Evolutionary conservation across 1,140 invertebrate species (phyloP), one percentile per base, ranked within the genome.

Genomic region (Formica exsecta): DNA sequence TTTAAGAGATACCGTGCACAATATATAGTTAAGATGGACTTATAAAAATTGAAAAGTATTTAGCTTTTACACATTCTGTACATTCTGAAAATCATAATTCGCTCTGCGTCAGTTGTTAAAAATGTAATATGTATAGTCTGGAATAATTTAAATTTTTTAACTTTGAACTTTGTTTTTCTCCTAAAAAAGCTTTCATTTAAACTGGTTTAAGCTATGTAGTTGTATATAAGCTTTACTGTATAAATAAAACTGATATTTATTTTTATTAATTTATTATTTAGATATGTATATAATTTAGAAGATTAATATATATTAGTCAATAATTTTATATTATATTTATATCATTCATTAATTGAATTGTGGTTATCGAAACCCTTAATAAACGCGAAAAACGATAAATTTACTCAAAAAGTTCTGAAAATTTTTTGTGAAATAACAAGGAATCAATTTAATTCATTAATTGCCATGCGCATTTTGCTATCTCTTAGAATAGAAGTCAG

Each of bases 361-460:
- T 38, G 65, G 16, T 29, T 38, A 54, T 25, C 3, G 44, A 5
- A 19, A 41, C 57, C 41, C 22, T 51, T 41, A 38, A 41, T 36
- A 77, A 51, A 54, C n/a, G 59, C 7, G 4, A 66, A 66, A 51
- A 32, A 25, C 16, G n/a, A 29, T 68, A 32, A 36, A 79, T 22
- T 68, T 54, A n/a, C 5, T 22, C 36, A 11, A 16, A 29, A 64
- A 2, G 29, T 29, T 9, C 9, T 3, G 9, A 54, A 54, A 3
- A 38, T 70, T 54, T 19, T 0, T 51, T 5, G 5, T n/a, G 25
- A 25, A 51, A 68, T 48, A 44, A 25, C n/a, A 70, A 80, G 3
- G 4, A 81, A 81, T 1, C 29, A 73, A 73, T 74, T 83, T 74
- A 61, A 83, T 83, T 44, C 13, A 32, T 54, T 74, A 61, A 83